These are phyloP conservation scores for Apodemia duryi DNA, from an alignment of 2,888 invertebrate species.

Conservation along the genomic window DNA sequence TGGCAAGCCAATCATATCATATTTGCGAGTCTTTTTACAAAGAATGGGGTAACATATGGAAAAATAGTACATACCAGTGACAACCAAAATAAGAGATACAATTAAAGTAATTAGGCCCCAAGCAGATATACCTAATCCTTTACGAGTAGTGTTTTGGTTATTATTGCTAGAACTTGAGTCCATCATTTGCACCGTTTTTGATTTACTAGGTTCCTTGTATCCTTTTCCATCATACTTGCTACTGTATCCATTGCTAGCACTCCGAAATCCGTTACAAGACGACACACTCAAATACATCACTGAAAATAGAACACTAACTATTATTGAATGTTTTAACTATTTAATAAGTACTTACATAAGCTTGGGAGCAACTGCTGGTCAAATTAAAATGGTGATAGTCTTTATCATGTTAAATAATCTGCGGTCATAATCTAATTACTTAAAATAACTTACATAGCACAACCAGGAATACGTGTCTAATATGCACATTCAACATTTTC, in stretches of 20 bases:
- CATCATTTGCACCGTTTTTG: constrained; percentile 24
- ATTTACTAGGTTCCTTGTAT: constrained; percentile 38
- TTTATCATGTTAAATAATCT: not conserved
- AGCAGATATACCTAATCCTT: constrained; percentile 79
- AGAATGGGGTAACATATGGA: constrained; percentile 83
- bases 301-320: constrained; percentile 21
- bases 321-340: not conserved
- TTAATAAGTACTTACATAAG: not conserved
- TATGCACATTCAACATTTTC: constrained; percentile 45
- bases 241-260: constrained; percentile 23
- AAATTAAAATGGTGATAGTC: not conserved
- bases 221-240: constrained; percentile 26
- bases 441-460: constrained; percentile 50
- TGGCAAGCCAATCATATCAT: constrained; percentile 76
- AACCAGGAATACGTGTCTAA: constrained; percentile 46
- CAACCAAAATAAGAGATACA: constrained; percentile 68
- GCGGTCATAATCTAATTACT: not conserved
- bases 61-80: constrained; percentile 81
- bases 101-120: constrained; percentile 82
- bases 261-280: constrained; percentile 25
- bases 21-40: constrained; percentile 77
- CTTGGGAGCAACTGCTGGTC: no score
- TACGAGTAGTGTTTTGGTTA: constrained; percentile 44
- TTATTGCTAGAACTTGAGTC: constrained; percentile 27
- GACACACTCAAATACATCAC: constrained; percentile 23